A percentile compares a stretch with the other conserved stretches of the same genome.
Evolutionary conservation across 2,113 vertebrate genomes (phyloP).

Genomic region (Cyanistes caeruleus): DNA sequence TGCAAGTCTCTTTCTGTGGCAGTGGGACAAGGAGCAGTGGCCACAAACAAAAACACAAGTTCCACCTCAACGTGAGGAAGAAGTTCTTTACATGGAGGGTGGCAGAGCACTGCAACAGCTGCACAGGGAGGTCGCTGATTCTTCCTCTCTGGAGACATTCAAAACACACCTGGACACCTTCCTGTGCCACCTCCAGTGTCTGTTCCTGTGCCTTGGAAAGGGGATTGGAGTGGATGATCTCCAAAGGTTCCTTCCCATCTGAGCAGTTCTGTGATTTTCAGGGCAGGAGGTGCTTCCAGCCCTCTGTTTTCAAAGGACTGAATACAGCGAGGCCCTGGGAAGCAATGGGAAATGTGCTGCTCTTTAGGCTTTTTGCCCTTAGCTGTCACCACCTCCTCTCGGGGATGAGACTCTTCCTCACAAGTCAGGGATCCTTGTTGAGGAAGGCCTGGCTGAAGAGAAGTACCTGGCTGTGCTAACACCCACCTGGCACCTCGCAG

Average conservation of each 20-base stretch:
- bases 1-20: neutral
- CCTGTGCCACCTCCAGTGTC: neutral
- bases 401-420: fast-evolving
- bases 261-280: neutral
- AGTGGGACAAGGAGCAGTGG: neutral
- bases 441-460: neutral
- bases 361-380: neutral
- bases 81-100: neutral
- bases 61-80: neutral
- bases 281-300: neutral
- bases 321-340: fast-evolving
- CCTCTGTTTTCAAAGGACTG: fast-evolving
- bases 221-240: neutral
- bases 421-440: fast-evolving
- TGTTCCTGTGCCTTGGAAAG: neutral
- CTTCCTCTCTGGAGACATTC: neutral
- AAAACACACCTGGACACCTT: neutral
- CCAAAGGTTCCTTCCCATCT: neutral
- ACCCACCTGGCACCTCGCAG: no score
- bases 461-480: fast-evolving
- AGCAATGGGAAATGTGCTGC: fast-evolving
- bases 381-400: neutral
- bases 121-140: neutral
- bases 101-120: neutral
- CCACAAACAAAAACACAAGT: neutral